A percentile compares a stretch with the other conserved stretches of the same genome.
These are phyloP conservation scores for Pogonophryne albipinna DNA, from an alignment of 2,797 vertebrate species.

Conservation along the genomic window DNA sequence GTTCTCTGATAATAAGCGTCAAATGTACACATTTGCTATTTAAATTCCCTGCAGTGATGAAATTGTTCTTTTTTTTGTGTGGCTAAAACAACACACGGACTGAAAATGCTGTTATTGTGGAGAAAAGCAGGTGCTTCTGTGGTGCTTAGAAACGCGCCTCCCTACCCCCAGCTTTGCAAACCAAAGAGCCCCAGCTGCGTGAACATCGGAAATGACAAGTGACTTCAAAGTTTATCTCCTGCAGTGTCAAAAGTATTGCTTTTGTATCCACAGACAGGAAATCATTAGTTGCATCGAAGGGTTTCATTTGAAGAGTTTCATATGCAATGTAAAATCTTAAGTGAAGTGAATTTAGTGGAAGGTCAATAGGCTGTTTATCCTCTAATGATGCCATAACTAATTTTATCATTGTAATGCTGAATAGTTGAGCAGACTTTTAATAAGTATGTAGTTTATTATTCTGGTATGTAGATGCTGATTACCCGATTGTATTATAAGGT, in stretches of 20 bases:
- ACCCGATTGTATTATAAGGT: background rate
- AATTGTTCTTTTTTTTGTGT: conserved; percentile 40
- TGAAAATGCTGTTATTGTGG: conserved; percentile 25
- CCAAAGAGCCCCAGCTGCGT: conserved; percentile 6
- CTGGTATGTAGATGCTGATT: background rate
- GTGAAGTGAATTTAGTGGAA: background rate
- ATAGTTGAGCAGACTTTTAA: background rate
- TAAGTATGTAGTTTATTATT: no score
- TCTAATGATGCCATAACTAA: no score
- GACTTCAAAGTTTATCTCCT: conserved; percentile 17
- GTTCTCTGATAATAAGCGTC: conserved; percentile 27
- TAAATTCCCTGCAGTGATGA: conserved; percentile 24
- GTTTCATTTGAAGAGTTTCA: background rate
- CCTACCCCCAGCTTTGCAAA: conserved; percentile 12
- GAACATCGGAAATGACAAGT: conserved; percentile 2
- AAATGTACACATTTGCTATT: conserved; percentile 51
- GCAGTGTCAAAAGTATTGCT: background rate
- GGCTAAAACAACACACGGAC: conserved; percentile 33
- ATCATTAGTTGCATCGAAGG: background rate
- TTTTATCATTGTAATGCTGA: background rate
- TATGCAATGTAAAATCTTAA: background rate
- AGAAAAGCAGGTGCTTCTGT: conserved; percentile 12
- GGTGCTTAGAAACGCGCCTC: conserved; percentile 3
- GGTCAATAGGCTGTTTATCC: background rate
- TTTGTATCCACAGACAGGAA: background rate